Evolutionary conservation across 2,113 vertebrate species (phyloP), one percentile per base, ranked within the genome.

Genomic region (Takifugu flavidus): DNA sequence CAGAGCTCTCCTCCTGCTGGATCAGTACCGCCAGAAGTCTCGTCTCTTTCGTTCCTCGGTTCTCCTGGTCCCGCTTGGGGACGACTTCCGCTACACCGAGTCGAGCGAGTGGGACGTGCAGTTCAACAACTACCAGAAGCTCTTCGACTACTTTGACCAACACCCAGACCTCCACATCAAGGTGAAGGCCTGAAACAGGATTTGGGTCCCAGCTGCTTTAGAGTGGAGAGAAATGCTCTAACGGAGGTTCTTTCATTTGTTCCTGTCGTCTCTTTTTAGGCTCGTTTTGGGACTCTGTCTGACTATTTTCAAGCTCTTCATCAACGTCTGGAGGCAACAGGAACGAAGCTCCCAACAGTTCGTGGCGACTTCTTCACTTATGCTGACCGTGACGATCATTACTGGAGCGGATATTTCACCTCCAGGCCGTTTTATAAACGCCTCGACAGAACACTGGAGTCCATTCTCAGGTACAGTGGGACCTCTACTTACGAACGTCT

Each of bases 361-460:
- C 91, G 93, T 44, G 96, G 96, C 25, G 96, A 98, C 86, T 97
- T 98, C 86, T 98, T 98, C 85, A 96, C 96, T 0, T 98, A 98
- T 6, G 94, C 96, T 31, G 31, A 34, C 31, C 31, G 31, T 34
- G 47, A 49, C 47, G 47, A 49, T 70, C 95, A 98, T 78, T 98
- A 98, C 67, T 98, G 96, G 95, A 97, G 94, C 53, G 95, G 95
- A 3, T 98, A 95, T 82, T 98, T 94, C 72, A 97, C 96, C 39
- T 98, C 96, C 0, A 90, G 96, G 29, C 96, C 96, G 0, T 98
- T 97, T 70, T 98, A 97, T 77, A 98, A 96, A 53, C 85, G 90
- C 0, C 82, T 96, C 31, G 95, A 96, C 78, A 85, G 96, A 50
- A 77, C 88, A 27, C 67, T 96, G 84, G 94, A 96, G 74, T 92